Conservation (phyloP, 2,888 invertebrate genomes). For the Heliconius cydno region DNA sequence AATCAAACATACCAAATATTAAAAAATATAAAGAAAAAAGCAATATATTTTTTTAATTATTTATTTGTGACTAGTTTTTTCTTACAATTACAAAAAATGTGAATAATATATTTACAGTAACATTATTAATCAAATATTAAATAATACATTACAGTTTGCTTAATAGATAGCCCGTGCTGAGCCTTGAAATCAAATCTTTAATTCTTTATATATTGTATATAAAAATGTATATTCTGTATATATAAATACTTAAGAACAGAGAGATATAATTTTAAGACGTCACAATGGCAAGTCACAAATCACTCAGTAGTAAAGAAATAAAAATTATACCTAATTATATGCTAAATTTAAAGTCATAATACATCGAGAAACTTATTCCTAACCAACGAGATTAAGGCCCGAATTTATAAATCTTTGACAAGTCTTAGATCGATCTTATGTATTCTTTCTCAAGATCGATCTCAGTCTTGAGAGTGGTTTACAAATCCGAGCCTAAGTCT, state of each 20-base stretch:
- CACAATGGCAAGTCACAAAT: neutral
- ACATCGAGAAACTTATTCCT: no score
- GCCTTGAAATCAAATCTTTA: no score
- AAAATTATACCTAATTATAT: neutral
- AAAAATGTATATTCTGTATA: neutral
- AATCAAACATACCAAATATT: no score
- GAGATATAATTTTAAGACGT: neutral
- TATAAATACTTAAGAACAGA: no score
- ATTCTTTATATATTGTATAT: neutral
- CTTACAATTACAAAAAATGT: slow-evolving; percentile 9
- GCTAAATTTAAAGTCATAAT: neutral
- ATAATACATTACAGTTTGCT: neutral
- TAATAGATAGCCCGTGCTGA: neutral
- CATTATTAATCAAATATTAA: neutral
- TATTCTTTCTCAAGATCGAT: no score
- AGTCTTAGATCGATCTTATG: no score
- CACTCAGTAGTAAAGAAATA: neutral
- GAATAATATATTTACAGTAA: neutral
- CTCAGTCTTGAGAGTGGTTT: no score
- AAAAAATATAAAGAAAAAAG: neutral
- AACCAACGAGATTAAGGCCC: no score
- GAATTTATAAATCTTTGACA: no score
- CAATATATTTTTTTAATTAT: neutral
- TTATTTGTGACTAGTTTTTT: slow-evolving; percentile 11
- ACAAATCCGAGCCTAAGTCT: neutral